Evolutionary conservation across 2,888 invertebrate species (phyloP).

Genomic region (Aromia moschata): DNA sequence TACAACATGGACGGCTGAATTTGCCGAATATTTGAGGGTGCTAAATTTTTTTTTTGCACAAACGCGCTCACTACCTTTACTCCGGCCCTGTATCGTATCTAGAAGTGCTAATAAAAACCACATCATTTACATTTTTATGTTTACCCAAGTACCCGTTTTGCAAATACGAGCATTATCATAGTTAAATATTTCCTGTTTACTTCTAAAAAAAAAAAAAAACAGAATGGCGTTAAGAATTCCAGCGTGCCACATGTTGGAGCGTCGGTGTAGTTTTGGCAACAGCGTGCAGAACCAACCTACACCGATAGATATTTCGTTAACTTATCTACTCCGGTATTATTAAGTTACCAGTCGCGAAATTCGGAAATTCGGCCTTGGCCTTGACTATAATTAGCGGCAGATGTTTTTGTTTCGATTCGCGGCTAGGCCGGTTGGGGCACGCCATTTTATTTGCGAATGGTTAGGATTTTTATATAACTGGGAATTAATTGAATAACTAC

Average conservation of each 20-base stretch:
- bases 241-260: neutral
- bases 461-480: slow-evolving; percentile 9
- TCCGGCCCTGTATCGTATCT: too few relatives aligned
- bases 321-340: slow-evolving; percentile 30
- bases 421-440: slow-evolving; percentile 8
- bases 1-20: too few relatives aligned
- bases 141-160: too few relatives aligned
- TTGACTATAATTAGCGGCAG: slow-evolving; percentile 52
- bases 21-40: too few relatives aligned
- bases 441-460: slow-evolving; percentile 13
- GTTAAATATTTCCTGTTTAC: slow-evolving; percentile 4
- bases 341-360: slow-evolving; percentile 25
- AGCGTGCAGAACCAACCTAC: slow-evolving; percentile 12
- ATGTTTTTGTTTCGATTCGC: slow-evolving; percentile 43
- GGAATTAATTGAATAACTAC: too few relatives aligned
- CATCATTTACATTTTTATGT: too few relatives aligned
- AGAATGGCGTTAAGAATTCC: neutral
- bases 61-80: too few relatives aligned
- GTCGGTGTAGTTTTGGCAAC: slow-evolving; percentile 3
- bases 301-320: slow-evolving; percentile 25
- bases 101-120: too few relatives aligned
- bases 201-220: neutral
- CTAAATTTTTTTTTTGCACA: too few relatives aligned
- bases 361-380: slow-evolving; percentile 48
- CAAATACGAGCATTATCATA: neutral